Base-by-base conservation (phyloP, 2,888 invertebrate genomes). In the Lasioglossum morio region DNA sequence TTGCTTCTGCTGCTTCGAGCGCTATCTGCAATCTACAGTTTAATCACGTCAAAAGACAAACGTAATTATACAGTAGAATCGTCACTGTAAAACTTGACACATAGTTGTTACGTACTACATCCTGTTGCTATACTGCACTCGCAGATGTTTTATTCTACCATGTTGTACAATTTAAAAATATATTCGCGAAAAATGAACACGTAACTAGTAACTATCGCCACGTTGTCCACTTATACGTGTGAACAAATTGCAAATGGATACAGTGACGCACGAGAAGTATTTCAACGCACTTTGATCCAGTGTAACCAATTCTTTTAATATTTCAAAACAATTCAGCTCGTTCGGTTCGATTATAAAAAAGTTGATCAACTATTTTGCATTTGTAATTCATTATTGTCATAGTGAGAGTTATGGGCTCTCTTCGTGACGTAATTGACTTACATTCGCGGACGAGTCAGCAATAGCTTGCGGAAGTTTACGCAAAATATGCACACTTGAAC, bases 381-480 rank as follows among this genome's bases (percentile, higher is more conserved):
- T 40, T 34, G 23, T 46, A 79, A 27, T 53, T 53, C 10, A 12
- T 66, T 19, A 27, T 80, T 72, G 76, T 27, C 48, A 53, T 48
- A 23, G n/a, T 19, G 43, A n/a, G 23, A 8, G 5, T 16, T 16
- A 10, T 2, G 7, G 66, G 79, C 40, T 23, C 23, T 4, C 34
- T 66, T 5, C 30, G 16, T 72, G n/a, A 79, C 1, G 34, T 16
- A 46, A 70, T 40, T 10, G 34, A 8, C 8, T 34, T 37, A 23
- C 37, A 10, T 8, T 69, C 5, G 30, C 7, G 10, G 16, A 30
- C 14, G n/a, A 57, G 57, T n/a, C n/a, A 0, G n/a, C 8, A 2
- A 4, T n/a, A 63, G 0, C 5, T 63, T 30, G 7, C 16, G 27
- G 27, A 30, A 63, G 7, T 27, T 30, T 30, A 14, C 30, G 63